A percentile compares a stretch with the other conserved stretches of the same genome.
phyloP scores from a whole-genome alignment of 1,140 invertebrate genomes.

The Bombus haemorrhoidalis region DNA sequence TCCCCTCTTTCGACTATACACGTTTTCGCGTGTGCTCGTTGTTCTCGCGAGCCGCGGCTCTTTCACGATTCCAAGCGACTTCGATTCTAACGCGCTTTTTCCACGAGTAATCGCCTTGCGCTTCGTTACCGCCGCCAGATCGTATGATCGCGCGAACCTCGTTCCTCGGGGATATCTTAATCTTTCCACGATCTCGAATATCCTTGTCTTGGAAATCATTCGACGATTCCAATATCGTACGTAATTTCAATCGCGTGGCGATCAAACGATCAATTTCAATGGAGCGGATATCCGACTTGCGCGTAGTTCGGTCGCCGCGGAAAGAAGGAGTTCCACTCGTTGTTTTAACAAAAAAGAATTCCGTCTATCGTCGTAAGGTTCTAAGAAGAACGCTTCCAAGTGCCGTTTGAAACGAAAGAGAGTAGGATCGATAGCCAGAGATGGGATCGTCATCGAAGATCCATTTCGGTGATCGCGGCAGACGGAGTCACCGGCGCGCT shows the following conservation, averaged over 20 bases:
- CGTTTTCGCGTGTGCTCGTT: conserved; percentile 37
- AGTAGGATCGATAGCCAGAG: not conserved
- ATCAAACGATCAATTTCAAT: too few relatives aligned
- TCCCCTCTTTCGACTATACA: conserved; percentile 23
- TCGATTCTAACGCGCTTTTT: conserved; percentile 28
- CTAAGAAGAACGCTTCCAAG: too few relatives aligned
- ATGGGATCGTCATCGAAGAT: conserved; percentile 57
- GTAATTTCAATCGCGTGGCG: too few relatives aligned
- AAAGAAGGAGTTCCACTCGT: too few relatives aligned
- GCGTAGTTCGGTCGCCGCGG: too few relatives aligned
- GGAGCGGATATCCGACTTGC: too few relatives aligned
- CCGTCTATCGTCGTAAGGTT: too few relatives aligned
- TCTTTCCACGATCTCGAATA: not conserved
- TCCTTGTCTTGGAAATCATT: too few relatives aligned
- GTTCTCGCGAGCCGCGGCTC: conserved; percentile 8
- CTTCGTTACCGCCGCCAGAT: not conserved
- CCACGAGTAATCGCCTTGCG: conserved; percentile 19
- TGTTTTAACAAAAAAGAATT: too few relatives aligned
- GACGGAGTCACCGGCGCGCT: conserved; percentile 56
- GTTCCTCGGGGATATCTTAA: not conserved
- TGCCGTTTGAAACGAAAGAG: not conserved
- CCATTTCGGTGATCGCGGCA: conserved; percentile 51
- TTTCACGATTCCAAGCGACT: conserved; percentile 55
- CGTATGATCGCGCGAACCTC: not conserved
- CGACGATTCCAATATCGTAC: too few relatives aligned